Evolutionary conservation across 1,140 invertebrate species (phyloP).

Genomic region (Caenorhabditis latens): DNA sequence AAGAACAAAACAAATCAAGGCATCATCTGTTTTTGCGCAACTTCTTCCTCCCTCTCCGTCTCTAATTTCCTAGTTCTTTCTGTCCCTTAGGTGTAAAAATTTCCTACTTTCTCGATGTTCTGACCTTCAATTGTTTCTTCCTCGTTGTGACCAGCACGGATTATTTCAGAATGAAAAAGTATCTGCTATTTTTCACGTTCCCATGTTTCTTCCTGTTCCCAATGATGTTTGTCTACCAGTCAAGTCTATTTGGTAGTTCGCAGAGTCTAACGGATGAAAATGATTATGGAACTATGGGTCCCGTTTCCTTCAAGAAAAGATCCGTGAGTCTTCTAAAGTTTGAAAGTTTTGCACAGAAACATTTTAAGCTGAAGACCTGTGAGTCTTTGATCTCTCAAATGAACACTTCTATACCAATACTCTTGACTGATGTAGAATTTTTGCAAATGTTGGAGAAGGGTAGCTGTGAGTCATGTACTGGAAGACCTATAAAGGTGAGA

Average conservation of each 20-base stretch:
- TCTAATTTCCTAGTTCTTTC: neutral
- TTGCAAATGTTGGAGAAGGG: neutral
- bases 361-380: neutral
- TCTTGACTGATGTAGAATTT: neutral
- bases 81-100: neutral
- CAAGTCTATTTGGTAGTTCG: neutral
- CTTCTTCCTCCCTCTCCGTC: neutral
- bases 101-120: neutral
- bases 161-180: slow-evolving; percentile 1
- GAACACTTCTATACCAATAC: neutral
- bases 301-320: neutral
- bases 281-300: neutral
- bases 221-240: slow-evolving; percentile 7
- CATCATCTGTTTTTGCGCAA: slow-evolving; percentile 44
- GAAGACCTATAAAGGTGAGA: neutral
- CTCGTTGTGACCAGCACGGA: neutral
- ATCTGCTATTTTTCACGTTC: neutral
- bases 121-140: neutral
- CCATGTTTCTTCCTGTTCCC: neutral
- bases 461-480: neutral
- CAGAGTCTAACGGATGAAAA: neutral
- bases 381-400: neutral
- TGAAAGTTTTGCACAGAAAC: neutral
- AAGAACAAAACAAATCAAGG: slow-evolving; percentile 27
- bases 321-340: neutral